These are phyloP conservation scores for Echinometra lucunter DNA, from an alignment of 53 echinoderm and acorn worm species.

Conservation along the genomic window DNA sequence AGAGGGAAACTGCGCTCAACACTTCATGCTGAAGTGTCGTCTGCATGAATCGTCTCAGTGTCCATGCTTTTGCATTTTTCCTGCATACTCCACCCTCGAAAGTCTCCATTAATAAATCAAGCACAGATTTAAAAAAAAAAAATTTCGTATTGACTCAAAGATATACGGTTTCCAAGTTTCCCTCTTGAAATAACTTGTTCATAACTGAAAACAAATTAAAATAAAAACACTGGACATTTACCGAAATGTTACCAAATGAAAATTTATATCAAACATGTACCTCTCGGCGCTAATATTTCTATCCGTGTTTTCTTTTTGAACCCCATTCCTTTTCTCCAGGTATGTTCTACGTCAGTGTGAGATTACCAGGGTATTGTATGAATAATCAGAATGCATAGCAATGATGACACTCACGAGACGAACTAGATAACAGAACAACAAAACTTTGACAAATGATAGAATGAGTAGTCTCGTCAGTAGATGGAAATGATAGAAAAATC, in stretches of 20 bases:
- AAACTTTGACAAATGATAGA: not conserved
- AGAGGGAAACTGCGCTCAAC: slow-evolving; percentile 52
- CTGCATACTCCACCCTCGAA: not conserved
- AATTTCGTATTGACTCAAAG: too few relatives aligned
- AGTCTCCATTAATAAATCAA: not conserved
- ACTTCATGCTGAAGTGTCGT: slow-evolving; percentile 44
- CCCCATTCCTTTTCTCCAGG: slow-evolving; percentile 6
- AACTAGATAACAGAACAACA: not conserved
- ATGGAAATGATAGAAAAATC: slow-evolving; percentile 36
- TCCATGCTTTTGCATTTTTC: slow-evolving; percentile 32
- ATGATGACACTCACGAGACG: slow-evolving; percentile 19
- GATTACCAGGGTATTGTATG: slow-evolving; percentile 32
- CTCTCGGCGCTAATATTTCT: not conserved
- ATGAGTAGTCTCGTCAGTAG: not conserved
- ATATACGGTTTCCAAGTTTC: not conserved
- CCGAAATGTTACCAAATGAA: not conserved
- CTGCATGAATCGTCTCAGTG: not conserved
- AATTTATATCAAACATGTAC: not conserved
- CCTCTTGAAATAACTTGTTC: not conserved
- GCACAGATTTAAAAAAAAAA: too few relatives aligned
- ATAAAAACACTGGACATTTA: not conserved
- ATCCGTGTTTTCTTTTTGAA: not conserved
- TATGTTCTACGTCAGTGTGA: slow-evolving; percentile 11
- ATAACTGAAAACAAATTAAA: not conserved
- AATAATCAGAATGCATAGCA: slow-evolving; percentile 35